phyloP scores from a whole-genome alignment of 2,113 vertebrate genomes.

The Panurus biarmicus region DNA sequence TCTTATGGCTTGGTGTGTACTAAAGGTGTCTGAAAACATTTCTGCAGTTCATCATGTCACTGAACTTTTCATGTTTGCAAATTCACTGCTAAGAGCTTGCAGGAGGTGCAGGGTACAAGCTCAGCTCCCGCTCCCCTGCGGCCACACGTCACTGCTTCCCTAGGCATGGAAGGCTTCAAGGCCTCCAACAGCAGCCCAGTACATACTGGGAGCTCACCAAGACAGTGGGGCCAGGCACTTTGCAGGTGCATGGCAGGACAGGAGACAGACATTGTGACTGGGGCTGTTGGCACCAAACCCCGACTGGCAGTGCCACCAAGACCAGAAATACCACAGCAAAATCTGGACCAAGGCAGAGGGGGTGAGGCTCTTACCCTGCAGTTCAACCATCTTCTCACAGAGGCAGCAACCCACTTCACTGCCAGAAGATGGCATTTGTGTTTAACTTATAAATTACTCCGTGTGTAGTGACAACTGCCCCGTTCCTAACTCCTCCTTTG shows the following conservation, averaged over 20 bases:
- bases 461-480: not conserved
- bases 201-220: not conserved
- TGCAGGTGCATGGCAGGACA: not conserved
- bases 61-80: not conserved
- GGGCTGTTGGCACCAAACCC: not conserved
- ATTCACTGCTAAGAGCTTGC: not conserved
- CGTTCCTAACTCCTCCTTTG: not conserved
- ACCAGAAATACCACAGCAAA: not conserved
- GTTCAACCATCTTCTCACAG: not conserved
- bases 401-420: not conserved
- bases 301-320: not conserved
- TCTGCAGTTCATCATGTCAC: not conserved
- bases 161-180: not conserved
- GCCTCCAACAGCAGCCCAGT: not conserved
- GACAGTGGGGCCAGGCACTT: not conserved
- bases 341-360: not conserved
- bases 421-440: not conserved
- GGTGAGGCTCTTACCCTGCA: not conserved
- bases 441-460: not conserved
- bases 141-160: not conserved
- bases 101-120: not conserved
- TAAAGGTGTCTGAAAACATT: not conserved
- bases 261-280: too few species aligned
- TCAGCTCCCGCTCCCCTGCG: not conserved
- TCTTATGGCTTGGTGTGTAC: not conserved